Base-by-base conservation (phyloP, 1,140 invertebrate genomes). In the Drosophila punjabiensis region DNA sequence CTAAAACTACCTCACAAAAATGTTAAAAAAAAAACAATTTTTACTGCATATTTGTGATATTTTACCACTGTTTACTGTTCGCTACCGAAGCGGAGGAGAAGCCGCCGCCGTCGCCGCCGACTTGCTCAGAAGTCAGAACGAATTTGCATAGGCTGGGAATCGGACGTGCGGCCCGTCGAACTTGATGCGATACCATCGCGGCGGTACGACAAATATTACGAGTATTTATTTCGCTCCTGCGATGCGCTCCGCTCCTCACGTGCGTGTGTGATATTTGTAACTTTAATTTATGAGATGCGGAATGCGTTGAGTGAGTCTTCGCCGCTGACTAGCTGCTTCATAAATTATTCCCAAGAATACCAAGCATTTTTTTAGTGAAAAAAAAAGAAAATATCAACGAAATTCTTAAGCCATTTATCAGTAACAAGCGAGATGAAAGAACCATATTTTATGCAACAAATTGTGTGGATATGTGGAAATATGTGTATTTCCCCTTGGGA, bases 261-360 rank as follows among this genome's bases (percentile, higher is more conserved):
- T 47, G 52, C 52, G 45, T 58, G 37, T 60, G 73, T 56, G 68
- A 73, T 74, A 74, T 70, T 63, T 87, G 84, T 77, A 87, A 84
- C 77, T 78, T 81, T 70, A 88, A 87, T 87, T 87, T 87, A 87
- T 89, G 85, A 80, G 50, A 84, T 85, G 78, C 45, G 81, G 63
- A 63, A 71, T 70, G 80, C 80, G 75, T 35, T 58, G 80, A 82
- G 71, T 71, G 81, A 83, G 64, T 69, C 53, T 56, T 56, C 20
- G 53, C 53, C 65, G 71, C 60, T 53, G 68, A 33, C 59, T 63
- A 62, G 63, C 83, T 79, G 52, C 41, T 77, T 64, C 73, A 87
- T 87, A 87, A 87, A 87, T 87, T 87, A 89, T 56, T 37, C 47
- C 59, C 50, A 35, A 74, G 45, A 81, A 85, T 85, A 73, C 82